These are phyloP conservation scores for Chromobotia macracanthus DNA, from an alignment of 2,797 vertebrate genomes.

Conservation along the genomic window DNA sequence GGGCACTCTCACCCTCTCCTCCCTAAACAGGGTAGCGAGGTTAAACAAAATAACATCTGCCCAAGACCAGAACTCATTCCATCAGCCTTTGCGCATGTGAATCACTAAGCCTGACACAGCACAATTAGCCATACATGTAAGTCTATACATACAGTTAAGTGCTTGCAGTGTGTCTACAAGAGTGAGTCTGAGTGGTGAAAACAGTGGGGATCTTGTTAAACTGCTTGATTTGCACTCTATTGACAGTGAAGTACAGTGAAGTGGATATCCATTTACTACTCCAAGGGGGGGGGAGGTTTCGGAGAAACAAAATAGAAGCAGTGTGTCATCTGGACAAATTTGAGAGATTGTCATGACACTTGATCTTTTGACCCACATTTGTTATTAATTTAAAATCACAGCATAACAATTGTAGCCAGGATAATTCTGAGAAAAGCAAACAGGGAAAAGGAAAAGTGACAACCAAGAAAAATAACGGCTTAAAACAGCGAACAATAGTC, in stretches of 20 bases:
- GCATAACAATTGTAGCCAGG: constrained; percentile 79
- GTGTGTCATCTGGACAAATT: constrained; percentile 70
- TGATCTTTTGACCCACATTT: constrained; percentile 79
- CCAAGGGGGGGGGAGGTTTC: constrained; percentile 60
- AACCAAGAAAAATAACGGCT: constrained; percentile 90
- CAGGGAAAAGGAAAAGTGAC: constrained; percentile 65
- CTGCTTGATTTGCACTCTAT: constrained; percentile 74
- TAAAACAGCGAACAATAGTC: constrained; percentile 94
- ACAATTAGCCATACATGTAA: constrained; percentile 61
- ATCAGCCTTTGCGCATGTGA: constrained; percentile 67
- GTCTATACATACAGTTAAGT: constrained; percentile 44
- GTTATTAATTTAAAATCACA: constrained; percentile 76
- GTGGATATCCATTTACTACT: constrained; percentile 69
- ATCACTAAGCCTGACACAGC: constrained; percentile 71
- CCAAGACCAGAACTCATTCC: constrained; percentile 67
- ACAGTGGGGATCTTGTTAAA: constrained; percentile 75
- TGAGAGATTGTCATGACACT: constrained; percentile 78
- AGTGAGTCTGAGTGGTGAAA: constrained; percentile 47
- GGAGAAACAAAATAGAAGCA: constrained; percentile 56
- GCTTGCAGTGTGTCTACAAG: neutral
- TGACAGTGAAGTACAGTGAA: constrained; percentile 56
- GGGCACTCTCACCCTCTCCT: neutral
- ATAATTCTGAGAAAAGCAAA: constrained; percentile 84
- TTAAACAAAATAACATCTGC: constrained; percentile 75
- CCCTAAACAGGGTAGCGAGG: constrained; percentile 65